phyloP scores from a whole-genome alignment of 23 tunicate genomes.

The Aplidium turbinatum region DNA sequence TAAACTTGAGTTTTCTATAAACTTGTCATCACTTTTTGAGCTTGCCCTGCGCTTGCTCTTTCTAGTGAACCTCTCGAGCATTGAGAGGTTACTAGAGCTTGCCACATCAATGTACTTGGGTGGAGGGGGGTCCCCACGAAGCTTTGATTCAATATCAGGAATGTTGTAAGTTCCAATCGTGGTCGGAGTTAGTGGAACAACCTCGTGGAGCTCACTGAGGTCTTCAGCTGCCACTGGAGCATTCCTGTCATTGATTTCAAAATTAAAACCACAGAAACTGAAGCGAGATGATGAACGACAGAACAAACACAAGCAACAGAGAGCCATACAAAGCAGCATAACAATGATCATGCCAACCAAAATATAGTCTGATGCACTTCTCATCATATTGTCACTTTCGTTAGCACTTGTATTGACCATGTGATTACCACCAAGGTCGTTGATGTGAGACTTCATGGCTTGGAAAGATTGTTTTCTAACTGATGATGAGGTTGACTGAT shows the following conservation, averaged over 20 bases:
- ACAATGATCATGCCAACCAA: constrained; percentile 89
- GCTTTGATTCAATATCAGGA: constrained; percentile 80
- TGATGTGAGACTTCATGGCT: no score
- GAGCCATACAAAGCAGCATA: constrained; percentile 92
- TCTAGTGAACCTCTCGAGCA: constrained; percentile 45
- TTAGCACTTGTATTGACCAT: no score
- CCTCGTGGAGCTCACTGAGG: constrained; percentile 87
- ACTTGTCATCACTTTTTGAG: not conserved
- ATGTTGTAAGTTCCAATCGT: constrained; percentile 42
- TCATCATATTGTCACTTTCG: constrained; percentile 16
- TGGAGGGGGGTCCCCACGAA: constrained; percentile 83
- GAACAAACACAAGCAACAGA: constrained; percentile 85
- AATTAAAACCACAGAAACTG: constrained; percentile 83
- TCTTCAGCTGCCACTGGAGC: constrained; percentile 59
- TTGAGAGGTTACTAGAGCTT: constrained; percentile 7
- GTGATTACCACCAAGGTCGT: no score
- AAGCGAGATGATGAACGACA: constrained; percentile 78
- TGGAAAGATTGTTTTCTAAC: no score
- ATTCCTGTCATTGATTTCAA: constrained; percentile 70
- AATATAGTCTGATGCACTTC: constrained; percentile 87
- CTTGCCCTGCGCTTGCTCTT: constrained; percentile 18
- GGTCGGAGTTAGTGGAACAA: constrained; percentile 94
- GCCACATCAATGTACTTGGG: constrained; percentile 87
- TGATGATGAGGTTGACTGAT: no score
- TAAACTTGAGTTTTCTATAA: not conserved